A percentile compares a stretch with the other conserved stretches of the same genome.
phyloP scores from a whole-genome alignment of 2,113 vertebrate species.

The Charadrius vociferus region DNA sequence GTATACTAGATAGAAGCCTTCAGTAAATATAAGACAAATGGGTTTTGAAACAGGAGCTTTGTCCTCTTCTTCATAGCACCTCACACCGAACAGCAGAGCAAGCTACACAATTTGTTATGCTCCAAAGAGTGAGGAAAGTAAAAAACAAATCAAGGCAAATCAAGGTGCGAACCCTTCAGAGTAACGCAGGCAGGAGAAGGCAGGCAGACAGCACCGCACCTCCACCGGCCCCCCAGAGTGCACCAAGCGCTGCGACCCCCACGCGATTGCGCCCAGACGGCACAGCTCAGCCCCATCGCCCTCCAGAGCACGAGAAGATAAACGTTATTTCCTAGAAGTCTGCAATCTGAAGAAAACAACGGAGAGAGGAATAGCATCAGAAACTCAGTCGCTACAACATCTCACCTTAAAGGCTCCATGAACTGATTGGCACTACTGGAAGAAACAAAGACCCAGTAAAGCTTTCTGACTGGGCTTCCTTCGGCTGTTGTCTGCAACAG shows the following conservation, averaged over 20 bases:
- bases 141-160: rapidly evolving
- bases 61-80: rapidly evolving
- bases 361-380: rapidly evolving
- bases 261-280: rapidly evolving
- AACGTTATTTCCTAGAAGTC: rapidly evolving
- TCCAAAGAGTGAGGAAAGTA: rapidly evolving
- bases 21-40: no score
- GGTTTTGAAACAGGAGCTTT: neutral
- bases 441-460: rapidly evolving
- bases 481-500: rapidly evolving
- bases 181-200: rapidly evolving
- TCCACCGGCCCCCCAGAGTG: no score
- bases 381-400: no score
- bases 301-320: rapidly evolving
- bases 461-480: rapidly evolving
- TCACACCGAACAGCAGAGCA: rapidly evolving
- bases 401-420: rapidly evolving
- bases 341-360: rapidly evolving
- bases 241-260: no score
- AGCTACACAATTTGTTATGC: rapidly evolving
- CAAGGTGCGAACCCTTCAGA: rapidly evolving
- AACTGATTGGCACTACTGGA: rapidly evolving
- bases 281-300: rapidly evolving
- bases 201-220: rapidly evolving
- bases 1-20: rapidly evolving